Evolutionary conservation across 2,797 vertebrate species (phyloP).

Genomic region (Zalophus californianus): DNA sequence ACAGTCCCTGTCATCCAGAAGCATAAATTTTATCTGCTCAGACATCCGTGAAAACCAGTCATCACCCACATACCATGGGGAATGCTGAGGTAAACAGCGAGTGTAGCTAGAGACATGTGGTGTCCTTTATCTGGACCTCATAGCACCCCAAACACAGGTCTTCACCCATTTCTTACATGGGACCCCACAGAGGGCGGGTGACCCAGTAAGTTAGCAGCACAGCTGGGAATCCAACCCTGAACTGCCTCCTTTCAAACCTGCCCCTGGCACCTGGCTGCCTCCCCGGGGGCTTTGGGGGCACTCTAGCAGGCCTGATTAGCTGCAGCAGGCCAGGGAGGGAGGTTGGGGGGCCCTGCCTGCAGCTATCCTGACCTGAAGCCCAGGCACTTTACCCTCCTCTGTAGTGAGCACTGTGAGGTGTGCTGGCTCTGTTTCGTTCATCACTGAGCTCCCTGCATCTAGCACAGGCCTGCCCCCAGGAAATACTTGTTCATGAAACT

Average conservation of each 20-base stretch:
- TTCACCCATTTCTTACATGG: not conserved
- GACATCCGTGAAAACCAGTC: not conserved
- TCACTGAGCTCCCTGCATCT: not conserved
- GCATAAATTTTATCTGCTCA: not conserved
- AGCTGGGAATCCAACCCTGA: not conserved
- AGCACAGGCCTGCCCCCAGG: not conserved
- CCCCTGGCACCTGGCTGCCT: not conserved
- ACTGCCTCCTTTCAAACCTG: not conserved
- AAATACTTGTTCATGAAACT: not conserved
- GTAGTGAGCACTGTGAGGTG: accelerated
- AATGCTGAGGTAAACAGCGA: not conserved
- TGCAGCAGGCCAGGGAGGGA: not conserved
- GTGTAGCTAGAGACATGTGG: not conserved
- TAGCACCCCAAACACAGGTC: not conserved
- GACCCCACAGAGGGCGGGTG: not conserved
- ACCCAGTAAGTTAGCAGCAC: not conserved
- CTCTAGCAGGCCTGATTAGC: not conserved
- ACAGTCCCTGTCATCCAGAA: not conserved
- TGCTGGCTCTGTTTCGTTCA: not conserved
- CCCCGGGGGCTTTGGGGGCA: not conserved
- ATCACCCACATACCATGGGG: accelerated
- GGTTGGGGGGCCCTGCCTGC: not conserved
- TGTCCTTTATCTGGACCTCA: not conserved
- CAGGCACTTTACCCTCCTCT: no score
- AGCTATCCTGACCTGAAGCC: not conserved